Base-by-base conservation (phyloP, 2,113 vertebrate genomes). In the Halichoeres trimaculatus region DNA sequence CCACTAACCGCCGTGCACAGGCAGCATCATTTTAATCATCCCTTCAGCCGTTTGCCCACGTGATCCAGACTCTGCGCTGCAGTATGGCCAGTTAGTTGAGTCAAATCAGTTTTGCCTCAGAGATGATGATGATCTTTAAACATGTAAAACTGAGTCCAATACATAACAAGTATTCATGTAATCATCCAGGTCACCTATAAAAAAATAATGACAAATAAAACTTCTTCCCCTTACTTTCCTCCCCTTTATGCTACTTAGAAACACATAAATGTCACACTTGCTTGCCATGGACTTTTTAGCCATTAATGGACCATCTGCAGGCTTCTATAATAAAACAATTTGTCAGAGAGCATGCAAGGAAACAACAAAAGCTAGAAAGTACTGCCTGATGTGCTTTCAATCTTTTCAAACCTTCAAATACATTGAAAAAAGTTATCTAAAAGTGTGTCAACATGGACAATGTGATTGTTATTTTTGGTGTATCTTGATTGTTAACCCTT, bases 21-120 rank as follows among this genome's bases (percentile, higher is more conserved):
- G 43, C n/a, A 74, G 55, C 47, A 56, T 56, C 61, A 45, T n/a
- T 55, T 66, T 75, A 67, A 79, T 75, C 59, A 83, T 71, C 34
- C 10, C 23, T 12, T 24, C 43, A 10, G 52, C 57, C 4, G 14
- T 78, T 81, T 71, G 22, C 30, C 47, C 60, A 48, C 35, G 4
- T 74, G 54, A 74, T 70, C 57, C 17, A 61, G 41, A 19, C 61
- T 36, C 36, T 20, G 23, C 48, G 50, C 51, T 14, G 22, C 58
- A n/a, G 24, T 7, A 22, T 9, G 0, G 20, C 45, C 14, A n/a
- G 47, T 41, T 55, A 24, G 10, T 53, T 56, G 83, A 16, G 45
- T 75, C 34, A 57, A 34, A 63, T 17, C 40, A 12, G 11, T 40
- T 60, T 48, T 24, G 38, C 23, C 53, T 47, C 22, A 22, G 36